Conservation (phyloP, 2,888 invertebrate species). For the Taenaris catops region DNA sequence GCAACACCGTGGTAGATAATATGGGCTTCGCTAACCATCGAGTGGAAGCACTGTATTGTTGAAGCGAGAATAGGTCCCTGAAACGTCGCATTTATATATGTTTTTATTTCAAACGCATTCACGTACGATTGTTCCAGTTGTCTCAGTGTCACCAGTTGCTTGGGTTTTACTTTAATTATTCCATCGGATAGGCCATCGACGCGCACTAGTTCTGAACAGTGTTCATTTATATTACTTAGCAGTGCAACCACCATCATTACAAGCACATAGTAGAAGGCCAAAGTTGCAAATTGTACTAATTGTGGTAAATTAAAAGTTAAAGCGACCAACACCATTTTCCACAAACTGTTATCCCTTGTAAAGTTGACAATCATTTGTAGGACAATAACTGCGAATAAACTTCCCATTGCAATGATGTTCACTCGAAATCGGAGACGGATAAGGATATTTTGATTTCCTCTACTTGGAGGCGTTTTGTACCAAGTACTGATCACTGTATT, state of each 20-base stretch:
- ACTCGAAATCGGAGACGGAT: slow-evolving; percentile 35
- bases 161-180: slow-evolving; percentile 32
- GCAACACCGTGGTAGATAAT: slow-evolving; percentile 53
- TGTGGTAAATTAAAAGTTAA: slow-evolving; percentile 50
- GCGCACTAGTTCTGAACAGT: slow-evolving; percentile 28
- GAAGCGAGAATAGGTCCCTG: slow-evolving; percentile 48
- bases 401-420: slow-evolving; percentile 29
- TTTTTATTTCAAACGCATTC: slow-evolving; percentile 42
- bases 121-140: slow-evolving; percentile 45
- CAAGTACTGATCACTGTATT: slow-evolving; percentile 39
- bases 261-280: slow-evolving; percentile 45
- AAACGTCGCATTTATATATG: slow-evolving; percentile 45
- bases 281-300: slow-evolving; percentile 44
- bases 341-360: slow-evolving; percentile 39
- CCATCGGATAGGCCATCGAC: slow-evolving; percentile 23
- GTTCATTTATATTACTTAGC: slow-evolving; percentile 38
- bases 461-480: slow-evolving; percentile 30
- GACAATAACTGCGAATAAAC: slow-evolving; percentile 29
- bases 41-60: slow-evolving; percentile 53
- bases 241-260: slow-evolving; percentile 41
- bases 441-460: slow-evolving; percentile 30
- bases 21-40: slow-evolving; percentile 53
- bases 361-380: slow-evolving; percentile 43
- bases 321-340: slow-evolving; percentile 48
- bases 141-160: slow-evolving; percentile 32